Base-by-base conservation (phyloP, 2,113 vertebrate genomes). In the Ptychochromis oligacanthus region DNA sequence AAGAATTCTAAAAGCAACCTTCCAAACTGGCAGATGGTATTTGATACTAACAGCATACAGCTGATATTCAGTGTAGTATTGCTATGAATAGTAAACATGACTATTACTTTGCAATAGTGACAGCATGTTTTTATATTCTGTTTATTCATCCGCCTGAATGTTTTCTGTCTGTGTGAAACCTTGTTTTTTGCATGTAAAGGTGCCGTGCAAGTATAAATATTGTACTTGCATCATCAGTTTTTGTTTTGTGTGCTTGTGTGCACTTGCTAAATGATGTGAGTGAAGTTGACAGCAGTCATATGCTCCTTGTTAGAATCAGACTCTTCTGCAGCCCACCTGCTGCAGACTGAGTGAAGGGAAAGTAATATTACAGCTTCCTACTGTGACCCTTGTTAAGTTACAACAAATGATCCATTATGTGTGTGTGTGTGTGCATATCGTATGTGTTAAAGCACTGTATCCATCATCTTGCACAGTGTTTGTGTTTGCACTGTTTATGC, bases 271-370 rank as follows among this genome's bases (percentile, higher is more conserved):
- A 74, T 80, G 84, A 82, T 28, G 56, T 59, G 75, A 86, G 31
- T 22, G 56, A 46, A 86, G 61, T 1, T 80, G 81, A 80, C 79
- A 82, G 74, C 81, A 60, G 49, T 81, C 75, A 2, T 61, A 58
- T 79, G 80, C 77, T 72, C 40, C 64, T 80, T 59, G 55, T 84
- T 80, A 84, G 13, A 34, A 56, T 70, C 22, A 28, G 64, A 74
- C 54, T 76, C 75, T n/a, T 77, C 52, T 67, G 46, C 75, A 60
- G 56, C 43, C 61, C 75, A 88, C 77, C 86, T 83, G 89, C 85
- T 70, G 58, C 28, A 46, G 20, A 40, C 20, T 28, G 64, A 86
- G 34, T 34, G 2, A 46, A 55, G 5, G 17, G 36, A 55, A 79
- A 78, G 56, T 56, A 43, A 79, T 58, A 55, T 28, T 22, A 20